phyloP scores from a whole-genome alignment of 2,113 vertebrate species.

The Myanophis thanlyinensis region DNA sequence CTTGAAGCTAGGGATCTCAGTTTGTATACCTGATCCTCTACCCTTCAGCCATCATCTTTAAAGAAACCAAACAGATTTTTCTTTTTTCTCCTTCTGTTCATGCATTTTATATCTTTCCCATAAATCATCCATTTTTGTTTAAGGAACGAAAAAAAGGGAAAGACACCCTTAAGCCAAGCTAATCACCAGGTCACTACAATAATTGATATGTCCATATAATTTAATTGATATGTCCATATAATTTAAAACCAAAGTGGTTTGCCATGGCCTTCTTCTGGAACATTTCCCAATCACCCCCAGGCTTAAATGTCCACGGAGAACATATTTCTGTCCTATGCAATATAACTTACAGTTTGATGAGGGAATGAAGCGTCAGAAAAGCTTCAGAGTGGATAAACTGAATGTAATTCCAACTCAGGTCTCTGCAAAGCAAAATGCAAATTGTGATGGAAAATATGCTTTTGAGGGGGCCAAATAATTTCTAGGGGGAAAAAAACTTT shows the following conservation, averaged over 20 bases:
- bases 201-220: neutral
- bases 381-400: constrained; percentile 86
- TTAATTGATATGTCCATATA: neutral
- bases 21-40: neutral
- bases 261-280: neutral
- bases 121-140: neutral
- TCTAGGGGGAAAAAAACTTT: neutral
- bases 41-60: neutral
- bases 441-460: constrained; percentile 3
- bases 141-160: neutral
- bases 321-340: neutral
- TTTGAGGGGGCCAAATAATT: neutral
- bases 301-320: neutral
- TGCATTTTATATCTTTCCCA: neutral
- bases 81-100: neutral
- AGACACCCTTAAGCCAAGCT: neutral
- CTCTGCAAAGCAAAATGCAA: constrained; percentile 70
- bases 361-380: constrained; percentile 81
- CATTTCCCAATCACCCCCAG: neutral
- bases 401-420: constrained; percentile 90
- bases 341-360: constrained; percentile 89
- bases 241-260: neutral
- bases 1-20: neutral
- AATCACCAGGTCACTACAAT: neutral
- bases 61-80: neutral